Evolutionary conservation across 2,888 invertebrate genomes (phyloP).

Genomic region (Cancer borealis): DNA sequence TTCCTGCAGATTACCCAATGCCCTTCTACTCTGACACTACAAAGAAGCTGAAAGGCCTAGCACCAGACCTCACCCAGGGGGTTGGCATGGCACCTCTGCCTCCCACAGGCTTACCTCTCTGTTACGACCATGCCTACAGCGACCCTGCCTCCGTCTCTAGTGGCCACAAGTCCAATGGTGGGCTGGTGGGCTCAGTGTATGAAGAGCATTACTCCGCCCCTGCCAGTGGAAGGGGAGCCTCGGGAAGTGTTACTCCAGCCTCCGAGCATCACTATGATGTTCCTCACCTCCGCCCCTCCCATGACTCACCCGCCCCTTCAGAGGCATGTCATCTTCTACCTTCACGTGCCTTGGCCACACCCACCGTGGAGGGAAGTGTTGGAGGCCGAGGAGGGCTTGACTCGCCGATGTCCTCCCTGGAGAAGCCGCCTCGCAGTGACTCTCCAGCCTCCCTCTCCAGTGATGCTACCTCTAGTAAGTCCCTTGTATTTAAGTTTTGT

Average conservation of each 20-base stretch:
- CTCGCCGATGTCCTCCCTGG: slow-evolving; percentile 72
- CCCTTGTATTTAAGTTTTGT: not conserved
- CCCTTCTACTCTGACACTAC: slow-evolving; percentile 74
- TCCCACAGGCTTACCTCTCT: slow-evolving; percentile 64
- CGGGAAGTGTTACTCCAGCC: slow-evolving; percentile 73
- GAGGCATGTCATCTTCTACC: slow-evolving; percentile 70
- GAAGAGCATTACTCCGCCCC: slow-evolving; percentile 76
- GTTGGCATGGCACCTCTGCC: slow-evolving; percentile 69
- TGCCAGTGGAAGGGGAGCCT: slow-evolving; percentile 65
- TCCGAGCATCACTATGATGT: slow-evolving; percentile 77
- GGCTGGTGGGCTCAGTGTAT: slow-evolving; percentile 65
- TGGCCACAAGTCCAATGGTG: slow-evolving; percentile 70
- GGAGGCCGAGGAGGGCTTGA: slow-evolving; percentile 60
- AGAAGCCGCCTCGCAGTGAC: slow-evolving; percentile 74
- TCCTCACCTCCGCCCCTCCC: slow-evolving; percentile 69
- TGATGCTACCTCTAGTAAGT: slow-evolving; percentile 75
- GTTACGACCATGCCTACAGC: slow-evolving; percentile 75
- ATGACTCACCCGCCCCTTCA: slow-evolving; percentile 73
- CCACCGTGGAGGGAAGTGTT: slow-evolving; percentile 58
- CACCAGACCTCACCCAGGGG: slow-evolving; percentile 75
- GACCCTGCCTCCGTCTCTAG: slow-evolving; percentile 75
- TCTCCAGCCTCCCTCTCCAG: slow-evolving; percentile 74
- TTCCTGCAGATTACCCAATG: slow-evolving; percentile 74
- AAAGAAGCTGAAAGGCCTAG: slow-evolving; percentile 74
- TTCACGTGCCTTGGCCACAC: slow-evolving; percentile 62